phyloP scores from a whole-genome alignment of 2,888 invertebrate species.

The Drosophila merina region DNA sequence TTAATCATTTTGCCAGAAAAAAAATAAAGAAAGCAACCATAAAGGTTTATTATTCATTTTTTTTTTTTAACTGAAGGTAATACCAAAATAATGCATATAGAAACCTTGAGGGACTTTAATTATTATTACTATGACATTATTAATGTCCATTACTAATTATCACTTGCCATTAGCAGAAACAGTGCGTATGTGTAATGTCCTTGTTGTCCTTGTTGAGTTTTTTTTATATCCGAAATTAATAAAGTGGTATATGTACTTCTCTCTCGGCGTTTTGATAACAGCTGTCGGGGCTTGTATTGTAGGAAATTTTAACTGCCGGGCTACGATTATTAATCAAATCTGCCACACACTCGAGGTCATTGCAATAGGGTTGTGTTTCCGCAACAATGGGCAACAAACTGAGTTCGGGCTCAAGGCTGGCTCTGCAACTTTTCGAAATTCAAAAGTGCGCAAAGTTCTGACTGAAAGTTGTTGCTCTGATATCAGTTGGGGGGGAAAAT shows the following conservation, averaged over 20 bases:
- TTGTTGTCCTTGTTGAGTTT: background rate
- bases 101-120: background rate
- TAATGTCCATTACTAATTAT: constrained; percentile 4
- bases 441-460: background rate
- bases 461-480: background rate
- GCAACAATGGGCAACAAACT: background rate
- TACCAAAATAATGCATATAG: background rate
- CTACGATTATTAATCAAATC: constrained; percentile 34
- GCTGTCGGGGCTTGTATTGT: constrained; percentile 22
- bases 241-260: constrained; percentile 11
- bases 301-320: constrained; percentile 9
- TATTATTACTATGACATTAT: constrained; percentile 6
- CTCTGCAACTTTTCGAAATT: background rate
- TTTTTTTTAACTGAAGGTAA: background rate
- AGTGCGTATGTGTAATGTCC: constrained; percentile 3
- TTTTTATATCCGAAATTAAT: constrained; percentile 9
- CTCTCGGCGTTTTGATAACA: constrained; percentile 26
- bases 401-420: background rate
- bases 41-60: constrained; percentile 1
- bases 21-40: background rate
- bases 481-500: background rate
- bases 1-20: constrained; percentile 8
- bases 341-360: constrained; percentile 19
- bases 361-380: background rate
- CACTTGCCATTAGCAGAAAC: constrained; percentile 2